Base-by-base conservation (phyloP, 2,888 invertebrate genomes). In the Agrotis segetum region DNA sequence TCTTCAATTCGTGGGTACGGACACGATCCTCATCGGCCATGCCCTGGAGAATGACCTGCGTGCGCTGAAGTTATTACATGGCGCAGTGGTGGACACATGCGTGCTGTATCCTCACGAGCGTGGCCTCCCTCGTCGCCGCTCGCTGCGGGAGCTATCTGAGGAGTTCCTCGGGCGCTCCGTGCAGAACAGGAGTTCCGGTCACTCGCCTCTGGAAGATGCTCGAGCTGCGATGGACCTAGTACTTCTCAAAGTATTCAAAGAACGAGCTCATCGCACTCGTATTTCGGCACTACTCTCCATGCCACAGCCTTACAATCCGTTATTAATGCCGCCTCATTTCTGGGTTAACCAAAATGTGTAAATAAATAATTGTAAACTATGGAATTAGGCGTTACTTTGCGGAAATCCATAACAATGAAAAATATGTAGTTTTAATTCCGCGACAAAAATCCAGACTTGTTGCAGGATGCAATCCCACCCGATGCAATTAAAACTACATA, bases 141-240 rank as follows among this genome's bases (percentile, higher is more conserved):
- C 99, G 14, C 96, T 99, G 72, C 98, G 98, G 80, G 97, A 97
- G 46, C 96, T 99, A 11, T 97, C 98, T 19, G 96, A 97, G 59
- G 97, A 97, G 50, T 96, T 97, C 79, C 96, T 99, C 55, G 97
- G 97, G 62, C 97, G 98, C 77, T 97, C 98, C 75, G 99, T 99
- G 71, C 99, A 99, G 92, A 96, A 95, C 89, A 92, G 94, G 68
- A 91, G 91, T 85, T 96, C 96, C 85, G 97, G 99, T 6, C 99
- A 99, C 95, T 98, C 99, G 93, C 98, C 99, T 80, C 97, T 97
- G 71, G 99, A 99, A 93, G 99, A 99, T 92, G 99, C 99, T 1
- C 96, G 97, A 50, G 97, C 98, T 16, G 98, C 98, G 83, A 97
- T 99, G 95, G 98, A 99, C 88, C 96, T 99, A 63, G 98, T 99